Evolutionary conservation across 2,113 vertebrate genomes (phyloP).

Genomic region (Nettapus auritus): DNA sequence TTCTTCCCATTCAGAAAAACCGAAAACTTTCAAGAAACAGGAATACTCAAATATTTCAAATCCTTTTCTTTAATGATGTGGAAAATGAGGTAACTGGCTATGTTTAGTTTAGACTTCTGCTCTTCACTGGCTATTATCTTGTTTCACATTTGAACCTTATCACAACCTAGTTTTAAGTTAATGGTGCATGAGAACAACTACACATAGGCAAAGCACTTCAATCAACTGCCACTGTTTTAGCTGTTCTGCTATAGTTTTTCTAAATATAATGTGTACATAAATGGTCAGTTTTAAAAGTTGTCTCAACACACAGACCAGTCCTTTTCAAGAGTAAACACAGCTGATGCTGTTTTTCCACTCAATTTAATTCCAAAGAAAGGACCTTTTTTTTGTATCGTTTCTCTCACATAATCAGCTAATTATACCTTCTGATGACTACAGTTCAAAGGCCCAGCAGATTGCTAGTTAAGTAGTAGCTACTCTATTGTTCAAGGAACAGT

Average conservation of each 20-base stretch:
- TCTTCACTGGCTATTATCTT: not conserved
- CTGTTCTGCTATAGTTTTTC: not conserved
- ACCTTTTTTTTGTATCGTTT: not conserved
- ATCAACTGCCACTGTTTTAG: not conserved
- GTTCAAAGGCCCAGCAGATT: constrained; percentile 27
- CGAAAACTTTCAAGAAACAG: not conserved
- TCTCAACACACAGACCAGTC: not conserved
- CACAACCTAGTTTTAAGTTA: not conserved
- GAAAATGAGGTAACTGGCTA: not conserved
- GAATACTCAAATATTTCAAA: not conserved
- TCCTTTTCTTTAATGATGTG: not conserved
- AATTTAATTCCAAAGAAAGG: constrained; percentile 24
- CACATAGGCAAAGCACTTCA: not conserved
- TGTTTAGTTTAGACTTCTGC: not conserved
- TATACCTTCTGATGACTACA: not conserved
- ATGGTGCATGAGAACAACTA: not conserved
- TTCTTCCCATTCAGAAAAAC: not conserved
- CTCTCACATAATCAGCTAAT: constrained; percentile 16
- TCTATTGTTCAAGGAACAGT: not conserved
- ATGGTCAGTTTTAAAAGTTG: not conserved
- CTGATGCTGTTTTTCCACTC: constrained; percentile 8
- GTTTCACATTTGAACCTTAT: not conserved
- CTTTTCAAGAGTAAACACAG: not conserved
- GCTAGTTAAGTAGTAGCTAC: not conserved
- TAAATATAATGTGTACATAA: not conserved